Percentiles rank a stretch among this genome's conserved stretches.
Conservation (phyloP, 2,888 invertebrate genomes). For the Temnothorax unifasciatus region DNA sequence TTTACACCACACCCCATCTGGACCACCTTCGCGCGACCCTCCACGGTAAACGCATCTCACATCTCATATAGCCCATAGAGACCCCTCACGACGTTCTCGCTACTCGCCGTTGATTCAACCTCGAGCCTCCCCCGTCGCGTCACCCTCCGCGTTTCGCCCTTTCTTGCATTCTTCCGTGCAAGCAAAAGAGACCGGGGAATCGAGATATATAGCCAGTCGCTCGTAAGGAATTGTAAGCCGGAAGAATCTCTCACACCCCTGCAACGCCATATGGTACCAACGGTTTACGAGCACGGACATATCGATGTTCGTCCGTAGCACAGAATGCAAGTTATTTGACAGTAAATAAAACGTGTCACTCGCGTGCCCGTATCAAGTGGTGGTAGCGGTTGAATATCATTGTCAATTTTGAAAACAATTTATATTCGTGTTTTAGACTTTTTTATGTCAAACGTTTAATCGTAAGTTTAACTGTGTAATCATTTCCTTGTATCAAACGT, state of each 20-base stretch:
- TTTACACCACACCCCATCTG: constrained; percentile 40
- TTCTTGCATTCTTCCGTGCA: constrained; percentile 1
- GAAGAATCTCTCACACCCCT: constrained; percentile 27
- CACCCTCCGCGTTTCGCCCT: neutral
- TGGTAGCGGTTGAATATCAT: neutral
- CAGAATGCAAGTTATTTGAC: neutral
- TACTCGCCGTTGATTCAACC: constrained; percentile 53
- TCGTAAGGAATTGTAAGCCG: constrained; percentile 40
- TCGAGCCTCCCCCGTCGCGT: neutral
- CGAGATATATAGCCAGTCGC: constrained; percentile 22
- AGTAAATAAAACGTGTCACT: neutral
- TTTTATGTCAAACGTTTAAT: neutral
- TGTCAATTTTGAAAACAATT: constrained; percentile 7
- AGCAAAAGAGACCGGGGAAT: neutral
- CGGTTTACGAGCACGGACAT: constrained; percentile 15
- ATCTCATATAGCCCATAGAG: constrained; percentile 43
- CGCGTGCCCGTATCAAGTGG: neutral
- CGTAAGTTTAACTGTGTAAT: neutral
- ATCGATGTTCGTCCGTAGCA: neutral
- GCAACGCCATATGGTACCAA: constrained; percentile 42
- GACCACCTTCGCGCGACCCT: constrained; percentile 45
- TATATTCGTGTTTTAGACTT: neutral
- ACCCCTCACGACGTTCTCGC: constrained; percentile 51
- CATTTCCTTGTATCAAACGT: neutral
- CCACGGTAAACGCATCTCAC: constrained; percentile 55